Evolutionary conservation across 2,797 vertebrate genomes (phyloP), one percentile per base, ranked within the genome.

Genomic region (Tenualosa thibaudeaui): DNA sequence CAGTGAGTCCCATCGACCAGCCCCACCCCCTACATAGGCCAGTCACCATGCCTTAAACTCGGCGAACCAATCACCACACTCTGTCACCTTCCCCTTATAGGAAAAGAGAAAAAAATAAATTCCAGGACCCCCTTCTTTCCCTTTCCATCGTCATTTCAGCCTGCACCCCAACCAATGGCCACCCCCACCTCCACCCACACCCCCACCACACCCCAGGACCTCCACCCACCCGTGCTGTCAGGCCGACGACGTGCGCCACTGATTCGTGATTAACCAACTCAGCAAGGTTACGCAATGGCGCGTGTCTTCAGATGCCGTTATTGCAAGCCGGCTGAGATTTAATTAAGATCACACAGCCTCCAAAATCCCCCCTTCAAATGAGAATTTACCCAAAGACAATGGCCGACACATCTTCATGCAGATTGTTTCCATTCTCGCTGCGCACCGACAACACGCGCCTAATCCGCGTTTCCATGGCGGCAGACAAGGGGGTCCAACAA

Each of bases 291-390:
- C 85, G 94, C 97, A 97, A 97, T 94, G 85, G 90, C 92, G 94
- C 95, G 91, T 94, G 95, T 95, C 95, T 96, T 97, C 94, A 96
- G 96, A 96, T 94, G 94, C 71, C 40, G 71, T 78, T 93, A 92
- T 96, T 96, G 96, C 96, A 97, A 97, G 95, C 95, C 95, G 93
- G 95, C 94, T 96, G 96, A 97, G 96, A 97, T 98, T 98, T 98
- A 98, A 99, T 98, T 99, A 97, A 97, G 97, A 98, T 97, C 96
- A 95, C 95, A 95, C 96, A 96, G 96, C 92, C 95, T 94, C 93
- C 94, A 97, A 96, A 98, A 97, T 97, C 96, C 96, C 94, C 94
- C 86, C 94, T 96, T 96, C 95, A 97, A 96, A 98, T 96, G 93
- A 96, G 97, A 97, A 95, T 95, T 95, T 95, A 95, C 93, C 93